phyloP scores from a whole-genome alignment of 2,888 invertebrate species.

The Chrysodeixis includens region DNA sequence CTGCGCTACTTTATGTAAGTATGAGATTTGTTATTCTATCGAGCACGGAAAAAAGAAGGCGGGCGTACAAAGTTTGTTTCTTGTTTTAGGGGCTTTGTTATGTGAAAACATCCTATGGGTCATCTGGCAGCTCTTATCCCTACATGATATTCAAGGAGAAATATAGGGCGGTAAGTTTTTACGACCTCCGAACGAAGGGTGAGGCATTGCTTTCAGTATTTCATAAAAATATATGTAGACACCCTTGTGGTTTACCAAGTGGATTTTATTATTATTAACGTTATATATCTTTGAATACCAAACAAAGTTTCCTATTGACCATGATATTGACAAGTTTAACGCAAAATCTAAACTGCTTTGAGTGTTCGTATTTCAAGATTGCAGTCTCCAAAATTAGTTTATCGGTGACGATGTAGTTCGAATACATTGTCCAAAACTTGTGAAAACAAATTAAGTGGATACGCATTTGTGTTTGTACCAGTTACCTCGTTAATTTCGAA shows the following conservation, averaged over 20 bases:
- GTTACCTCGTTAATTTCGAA: slow-evolving; percentile 5
- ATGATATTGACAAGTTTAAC: neutral
- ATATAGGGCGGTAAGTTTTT: slow-evolving; percentile 8
- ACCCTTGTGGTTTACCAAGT: neutral
- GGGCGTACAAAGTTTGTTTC: neutral
- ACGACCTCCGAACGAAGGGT: slow-evolving; percentile 11
- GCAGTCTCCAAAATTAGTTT: neutral
- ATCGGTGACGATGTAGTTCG: neutral
- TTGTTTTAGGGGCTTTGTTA: slow-evolving; percentile 8
- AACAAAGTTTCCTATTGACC: neutral
- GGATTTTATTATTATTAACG: too few species aligned
- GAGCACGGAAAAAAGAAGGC: neutral
- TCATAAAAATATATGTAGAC: neutral
- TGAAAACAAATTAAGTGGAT: neutral
- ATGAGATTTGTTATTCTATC: neutral
- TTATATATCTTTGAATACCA: neutral
- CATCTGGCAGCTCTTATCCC: slow-evolving; percentile 12
- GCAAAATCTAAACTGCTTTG: neutral
- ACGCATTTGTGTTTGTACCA: neutral
- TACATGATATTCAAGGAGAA: slow-evolving; percentile 6
- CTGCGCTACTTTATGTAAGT: too few species aligned
- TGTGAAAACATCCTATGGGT: slow-evolving; percentile 14
- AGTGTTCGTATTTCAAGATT: neutral
- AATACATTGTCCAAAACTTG: too few species aligned
- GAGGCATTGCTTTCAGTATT: slow-evolving; percentile 14